phyloP scores from a whole-genome alignment of 2,797 vertebrate species.

The Siniperca scherzeri region DNA sequence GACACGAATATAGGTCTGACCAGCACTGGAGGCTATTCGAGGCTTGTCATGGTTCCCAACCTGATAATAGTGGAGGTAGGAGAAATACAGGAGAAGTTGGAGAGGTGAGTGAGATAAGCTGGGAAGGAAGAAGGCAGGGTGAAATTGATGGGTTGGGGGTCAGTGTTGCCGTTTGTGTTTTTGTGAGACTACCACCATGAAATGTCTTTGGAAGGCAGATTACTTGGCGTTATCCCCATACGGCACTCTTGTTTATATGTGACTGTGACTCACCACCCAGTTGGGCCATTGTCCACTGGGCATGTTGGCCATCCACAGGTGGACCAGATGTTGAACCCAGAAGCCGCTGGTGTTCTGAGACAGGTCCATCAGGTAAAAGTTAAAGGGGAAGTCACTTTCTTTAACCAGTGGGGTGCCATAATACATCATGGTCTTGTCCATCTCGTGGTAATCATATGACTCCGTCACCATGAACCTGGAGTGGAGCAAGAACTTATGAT shows the following conservation, averaged over 20 bases:
- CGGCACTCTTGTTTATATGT: neutral
- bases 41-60: conserved; percentile 89
- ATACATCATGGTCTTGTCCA: conserved; percentile 94
- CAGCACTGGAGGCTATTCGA: conserved; percentile 90
- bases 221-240: too few relatives aligned
- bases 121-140: neutral
- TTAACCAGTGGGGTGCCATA: conserved; percentile 88
- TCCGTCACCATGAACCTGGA: conserved; percentile 92
- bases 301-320: conserved; percentile 95
- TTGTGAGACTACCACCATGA: too few relatives aligned
- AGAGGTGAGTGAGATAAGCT: conserved; percentile 3
- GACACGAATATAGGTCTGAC: conserved; percentile 83
- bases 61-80: conserved; percentile 74
- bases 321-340: conserved; percentile 84
- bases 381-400: conserved; percentile 96
- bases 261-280: conserved; percentile 91
- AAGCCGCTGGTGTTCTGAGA: conserved; percentile 84
- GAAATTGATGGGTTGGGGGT: neutral
- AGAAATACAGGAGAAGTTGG: neutral
- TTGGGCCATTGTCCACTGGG: conserved; percentile 95
- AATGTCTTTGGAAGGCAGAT: too few relatives aligned
- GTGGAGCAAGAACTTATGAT: neutral
- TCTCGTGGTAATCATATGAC: conserved; percentile 86
- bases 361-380: conserved; percentile 91
- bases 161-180: too few relatives aligned